These are phyloP conservation scores for Sycophaga agraensis DNA, from an alignment of 1,140 invertebrate species.

Conservation along the genomic window DNA sequence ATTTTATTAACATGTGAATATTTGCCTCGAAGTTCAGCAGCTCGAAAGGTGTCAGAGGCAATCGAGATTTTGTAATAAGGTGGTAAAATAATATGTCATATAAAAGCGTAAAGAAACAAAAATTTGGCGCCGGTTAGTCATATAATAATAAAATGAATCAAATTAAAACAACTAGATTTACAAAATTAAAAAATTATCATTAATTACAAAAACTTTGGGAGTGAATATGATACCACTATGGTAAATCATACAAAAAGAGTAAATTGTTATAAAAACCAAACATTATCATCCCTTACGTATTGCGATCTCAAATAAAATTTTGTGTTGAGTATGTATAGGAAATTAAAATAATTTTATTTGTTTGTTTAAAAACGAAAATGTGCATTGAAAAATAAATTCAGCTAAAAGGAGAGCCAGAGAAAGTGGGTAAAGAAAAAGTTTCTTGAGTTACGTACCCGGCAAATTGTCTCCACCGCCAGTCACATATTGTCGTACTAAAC, in stretches of 20 bases:
- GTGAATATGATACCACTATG: too few relatives aligned
- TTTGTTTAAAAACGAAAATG: constrained; percentile 23
- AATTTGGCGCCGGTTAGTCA: constrained; percentile 20
- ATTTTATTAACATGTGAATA: constrained; percentile 10
- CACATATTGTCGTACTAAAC: constrained; percentile 73
- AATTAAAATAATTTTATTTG: constrained; percentile 9
- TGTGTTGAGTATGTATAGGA: constrained; percentile 6
- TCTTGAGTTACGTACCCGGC: constrained; percentile 67
- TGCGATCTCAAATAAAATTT: constrained; percentile 12
- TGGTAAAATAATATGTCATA: constrained; percentile 20
- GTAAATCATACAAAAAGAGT: too few relatives aligned
- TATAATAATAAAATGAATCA: not conserved
- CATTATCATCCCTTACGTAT: constrained; percentile 7
- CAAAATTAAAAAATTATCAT: constrained; percentile 10
- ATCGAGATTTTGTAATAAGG: constrained; percentile 22
- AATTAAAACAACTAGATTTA: not conserved
- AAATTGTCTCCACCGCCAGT: constrained; percentile 71
- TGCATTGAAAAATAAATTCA: constrained; percentile 25
- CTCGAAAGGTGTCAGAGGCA: constrained; percentile 31
- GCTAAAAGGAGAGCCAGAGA: constrained; percentile 28
- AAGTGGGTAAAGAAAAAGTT: constrained; percentile 54
- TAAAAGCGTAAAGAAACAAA: constrained; percentile 31
- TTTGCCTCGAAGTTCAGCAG: constrained; percentile 1
- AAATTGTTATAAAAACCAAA: constrained; percentile 4
- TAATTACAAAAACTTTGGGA: too few relatives aligned